Evolutionary conservation across 2,797 vertebrate genomes (phyloP), one percentile per base, ranked within the genome.

Genomic region (Fringilla coelebs): DNA sequence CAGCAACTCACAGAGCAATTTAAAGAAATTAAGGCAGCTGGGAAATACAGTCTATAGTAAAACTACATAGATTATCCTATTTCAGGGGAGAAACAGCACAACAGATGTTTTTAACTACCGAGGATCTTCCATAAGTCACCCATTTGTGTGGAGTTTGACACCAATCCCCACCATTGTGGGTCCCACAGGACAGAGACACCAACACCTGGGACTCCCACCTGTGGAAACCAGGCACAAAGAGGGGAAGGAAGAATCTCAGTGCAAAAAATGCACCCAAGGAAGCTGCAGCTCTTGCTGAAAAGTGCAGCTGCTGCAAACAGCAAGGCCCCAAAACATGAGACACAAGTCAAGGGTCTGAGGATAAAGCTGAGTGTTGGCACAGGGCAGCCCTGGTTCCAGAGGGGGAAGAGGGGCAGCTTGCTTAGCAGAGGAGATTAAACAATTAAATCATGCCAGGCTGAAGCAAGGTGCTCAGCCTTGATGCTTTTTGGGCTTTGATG

Each of bases 1-100:
- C 96, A 97, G 96, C 97, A 94, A 68, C 91, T 96, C 83, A 41
- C 65, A 88, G 83, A 84, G 90, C 90, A 74, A 94, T 96, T 95
- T 90, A 83, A 94, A 92, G 84, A 89, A 94, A 96, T 91, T 67
- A 95, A 85, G 92, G 88, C 87, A 96, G 70, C 77, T 92, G 51
- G 72, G 76, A 96, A 97, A 89, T 73, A 95, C 78, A 76, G 75
- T 51, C 85, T 84, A 28, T 21, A 89, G 91, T 75, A 91, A 95
- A 96, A 81, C 61, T 72, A 91, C 88, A 66, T 54, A 45, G 93
- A 94, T 94, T 88, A 88, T 81, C 74, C 54, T 29, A 48, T 95
- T 72, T 55, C 76, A 71, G 28, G 60, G 55, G 46, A 77, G 41
- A 78, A 92, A 71, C 17, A 48, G 62, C 74, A 76, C 32, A 76